phyloP scores from a whole-genome alignment of 2,888 invertebrate genomes.

The Ornithoptera alexandrae region DNA sequence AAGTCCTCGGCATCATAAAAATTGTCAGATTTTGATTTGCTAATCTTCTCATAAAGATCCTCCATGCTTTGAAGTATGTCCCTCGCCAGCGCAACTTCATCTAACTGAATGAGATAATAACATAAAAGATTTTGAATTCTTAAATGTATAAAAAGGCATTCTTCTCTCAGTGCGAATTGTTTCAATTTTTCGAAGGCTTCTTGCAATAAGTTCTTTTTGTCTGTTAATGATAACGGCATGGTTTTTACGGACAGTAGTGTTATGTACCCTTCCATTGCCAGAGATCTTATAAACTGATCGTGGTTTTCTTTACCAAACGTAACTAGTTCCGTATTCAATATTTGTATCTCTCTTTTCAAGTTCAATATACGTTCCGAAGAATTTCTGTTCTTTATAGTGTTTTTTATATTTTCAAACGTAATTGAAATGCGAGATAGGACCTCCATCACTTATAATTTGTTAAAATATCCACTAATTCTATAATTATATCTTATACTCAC shows the following conservation, averaged over 20 bases:
- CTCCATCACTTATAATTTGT: conserved; percentile 47
- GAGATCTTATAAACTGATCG: conserved; percentile 55
- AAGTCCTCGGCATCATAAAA: conserved; percentile 78
- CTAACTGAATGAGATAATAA: conserved; percentile 77
- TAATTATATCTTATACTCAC: conserved; percentile 1
- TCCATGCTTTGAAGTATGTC: conserved; percentile 75
- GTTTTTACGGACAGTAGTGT: conserved; percentile 63
- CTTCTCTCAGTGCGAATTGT: conserved; percentile 53
- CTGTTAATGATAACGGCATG: conserved; percentile 56
- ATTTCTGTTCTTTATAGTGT: conserved; percentile 56
- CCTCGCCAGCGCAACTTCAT: conserved; percentile 67
- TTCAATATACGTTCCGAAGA: conserved; percentile 52
- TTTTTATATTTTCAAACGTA: conserved; percentile 60
- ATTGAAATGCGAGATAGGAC: conserved; percentile 54
- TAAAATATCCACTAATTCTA: background rate
- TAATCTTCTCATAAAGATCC: conserved; percentile 64
- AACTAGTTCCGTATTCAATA: conserved; percentile 54
- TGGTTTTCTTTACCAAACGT: conserved; percentile 64
- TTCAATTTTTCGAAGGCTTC: conserved; percentile 61
- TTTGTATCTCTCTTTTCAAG: conserved; percentile 61
- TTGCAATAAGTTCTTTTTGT: conserved; percentile 61
- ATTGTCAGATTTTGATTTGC: conserved; percentile 51
- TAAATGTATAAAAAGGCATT: conserved; percentile 75
- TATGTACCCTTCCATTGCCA: conserved; percentile 71
- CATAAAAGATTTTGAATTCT: conserved; percentile 80